These are phyloP conservation scores for Lordiphosa andalusiaca DNA, from an alignment of 2,888 invertebrate species.

Conservation along the genomic window DNA sequence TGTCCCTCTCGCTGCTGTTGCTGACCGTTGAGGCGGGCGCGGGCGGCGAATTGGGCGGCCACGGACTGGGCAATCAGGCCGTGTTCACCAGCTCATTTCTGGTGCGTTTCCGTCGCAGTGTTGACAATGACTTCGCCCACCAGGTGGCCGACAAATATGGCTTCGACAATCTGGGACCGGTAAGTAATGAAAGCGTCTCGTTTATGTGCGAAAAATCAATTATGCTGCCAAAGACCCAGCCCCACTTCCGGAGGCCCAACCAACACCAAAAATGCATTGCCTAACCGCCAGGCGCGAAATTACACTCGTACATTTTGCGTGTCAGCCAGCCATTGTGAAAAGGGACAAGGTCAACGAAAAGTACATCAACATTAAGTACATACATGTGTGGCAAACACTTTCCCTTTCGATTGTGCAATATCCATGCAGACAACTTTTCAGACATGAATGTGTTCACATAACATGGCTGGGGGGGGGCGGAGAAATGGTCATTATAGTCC, in stretches of 20 bases:
- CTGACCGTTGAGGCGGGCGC: slow-evolving; percentile 33
- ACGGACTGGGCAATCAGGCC: slow-evolving; percentile 53
- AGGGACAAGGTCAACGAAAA: slow-evolving; percentile 41
- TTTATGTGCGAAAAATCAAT: slow-evolving; percentile 70
- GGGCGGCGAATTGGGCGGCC: slow-evolving; percentile 23
- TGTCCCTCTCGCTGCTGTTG: slow-evolving; percentile 37
- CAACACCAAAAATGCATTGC: slow-evolving; percentile 52
- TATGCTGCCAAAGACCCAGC: slow-evolving; percentile 42
- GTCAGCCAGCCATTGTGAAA: slow-evolving; percentile 32
- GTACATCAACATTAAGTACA: slow-evolving; percentile 3
- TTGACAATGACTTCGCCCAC: slow-evolving; percentile 88
- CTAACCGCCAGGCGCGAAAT: slow-evolving; percentile 52
- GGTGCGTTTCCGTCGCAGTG: slow-evolving; percentile 91
- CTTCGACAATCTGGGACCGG: slow-evolving; percentile 96
- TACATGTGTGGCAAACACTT: slow-evolving; percentile 4
- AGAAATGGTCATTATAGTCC: slow-evolving; percentile 1
- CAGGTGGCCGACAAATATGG: slow-evolving; percentile 92
- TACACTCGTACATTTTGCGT: slow-evolving; percentile 20
- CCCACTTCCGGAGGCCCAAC: slow-evolving; percentile 43
- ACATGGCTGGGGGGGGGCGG: too few relatives aligned
- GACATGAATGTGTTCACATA: too few relatives aligned
- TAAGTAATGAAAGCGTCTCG: slow-evolving; percentile 82
- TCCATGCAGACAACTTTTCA: too few relatives aligned
- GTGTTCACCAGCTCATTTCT: slow-evolving; percentile 98
- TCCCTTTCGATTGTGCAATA: neutral